Conservation (phyloP, 1,140 invertebrate species). For the Drosophila dunni region DNA sequence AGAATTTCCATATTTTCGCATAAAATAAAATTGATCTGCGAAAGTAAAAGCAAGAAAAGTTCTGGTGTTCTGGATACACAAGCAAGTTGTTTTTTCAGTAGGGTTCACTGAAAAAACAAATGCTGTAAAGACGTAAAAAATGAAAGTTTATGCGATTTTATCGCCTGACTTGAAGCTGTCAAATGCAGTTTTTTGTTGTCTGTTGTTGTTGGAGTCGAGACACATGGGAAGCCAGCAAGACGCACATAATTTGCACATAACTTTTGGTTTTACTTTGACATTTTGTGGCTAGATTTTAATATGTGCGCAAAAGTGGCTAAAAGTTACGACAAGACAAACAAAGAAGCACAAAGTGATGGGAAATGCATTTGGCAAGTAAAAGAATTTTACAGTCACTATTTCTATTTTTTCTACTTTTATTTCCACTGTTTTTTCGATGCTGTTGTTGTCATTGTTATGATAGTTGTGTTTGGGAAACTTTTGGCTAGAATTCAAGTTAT, state of each 20-base stretch:
- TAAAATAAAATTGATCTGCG: no score
- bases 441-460: slow-evolving; percentile 21
- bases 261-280: slow-evolving; percentile 81
- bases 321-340: slow-evolving; percentile 58
- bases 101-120: not conserved
- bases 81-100: no score
- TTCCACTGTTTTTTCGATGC: not conserved
- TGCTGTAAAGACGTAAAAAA: slow-evolving; percentile 37
- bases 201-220: slow-evolving; percentile 1
- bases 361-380: slow-evolving; percentile 66
- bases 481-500: slow-evolving; percentile 26
- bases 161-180: slow-evolving; percentile 44
- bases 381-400: slow-evolving; percentile 18
- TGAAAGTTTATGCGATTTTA: slow-evolving; percentile 38
- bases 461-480: slow-evolving; percentile 34
- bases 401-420: not conserved
- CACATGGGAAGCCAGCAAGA: not conserved
- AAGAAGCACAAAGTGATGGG: slow-evolving; percentile 16
- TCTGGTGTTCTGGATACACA: no score
- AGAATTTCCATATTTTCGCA: no score
- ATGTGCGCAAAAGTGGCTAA: slow-evolving; percentile 69
- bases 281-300: slow-evolving; percentile 80
- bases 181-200: slow-evolving; percentile 32
- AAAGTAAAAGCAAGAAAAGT: no score
- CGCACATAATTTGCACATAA: slow-evolving; percentile 68